A percentile compares a stretch with the other conserved stretches of the same genome.
phyloP scores from a whole-genome alignment of 2,888 invertebrate species.

The Harmothoe impar region DNA sequence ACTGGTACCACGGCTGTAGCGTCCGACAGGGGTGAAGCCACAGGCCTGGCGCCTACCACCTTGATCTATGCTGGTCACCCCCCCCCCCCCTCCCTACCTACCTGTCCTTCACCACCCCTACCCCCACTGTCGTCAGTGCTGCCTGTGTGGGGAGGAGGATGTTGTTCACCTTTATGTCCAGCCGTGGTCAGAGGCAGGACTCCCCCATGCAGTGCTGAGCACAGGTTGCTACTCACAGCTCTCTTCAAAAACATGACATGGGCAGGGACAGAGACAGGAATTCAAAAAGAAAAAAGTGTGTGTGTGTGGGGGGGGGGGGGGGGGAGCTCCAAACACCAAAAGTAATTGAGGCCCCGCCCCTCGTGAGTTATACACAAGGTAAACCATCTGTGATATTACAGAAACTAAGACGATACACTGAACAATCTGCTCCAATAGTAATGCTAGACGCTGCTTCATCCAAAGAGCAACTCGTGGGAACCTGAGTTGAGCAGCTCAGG shows the following conservation, averaged over 20 bases:
- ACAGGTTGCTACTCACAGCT: too few species aligned
- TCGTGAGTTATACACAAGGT: too few species aligned
- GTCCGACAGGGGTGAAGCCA: background rate
- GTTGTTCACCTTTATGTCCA: constrained; percentile 18
- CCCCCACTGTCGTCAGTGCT: background rate
- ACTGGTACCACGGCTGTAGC: background rate
- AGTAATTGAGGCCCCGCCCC: too few species aligned
- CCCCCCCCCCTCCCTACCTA: background rate
- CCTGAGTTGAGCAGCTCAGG: too few species aligned
- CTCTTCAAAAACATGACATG: too few species aligned
- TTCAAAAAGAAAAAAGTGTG: too few species aligned
- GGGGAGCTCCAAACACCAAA: too few species aligned
- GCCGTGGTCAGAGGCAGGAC: background rate
- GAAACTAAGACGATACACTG: too few species aligned
- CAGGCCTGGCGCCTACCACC: background rate
- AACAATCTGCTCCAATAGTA: background rate
- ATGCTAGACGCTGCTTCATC: background rate
- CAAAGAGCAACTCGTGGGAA: background rate
- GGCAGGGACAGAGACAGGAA: too few species aligned
- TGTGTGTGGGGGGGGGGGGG: too few species aligned
- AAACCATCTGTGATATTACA: too few species aligned
- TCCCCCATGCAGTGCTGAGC: background rate
- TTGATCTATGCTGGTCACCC: background rate
- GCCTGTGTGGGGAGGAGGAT: background rate
- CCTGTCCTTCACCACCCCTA: background rate